Evolutionary conservation across 2,888 invertebrate genomes (phyloP), one percentile per base, ranked within the genome.

Genomic region (Drosophila kokeensis): DNA sequence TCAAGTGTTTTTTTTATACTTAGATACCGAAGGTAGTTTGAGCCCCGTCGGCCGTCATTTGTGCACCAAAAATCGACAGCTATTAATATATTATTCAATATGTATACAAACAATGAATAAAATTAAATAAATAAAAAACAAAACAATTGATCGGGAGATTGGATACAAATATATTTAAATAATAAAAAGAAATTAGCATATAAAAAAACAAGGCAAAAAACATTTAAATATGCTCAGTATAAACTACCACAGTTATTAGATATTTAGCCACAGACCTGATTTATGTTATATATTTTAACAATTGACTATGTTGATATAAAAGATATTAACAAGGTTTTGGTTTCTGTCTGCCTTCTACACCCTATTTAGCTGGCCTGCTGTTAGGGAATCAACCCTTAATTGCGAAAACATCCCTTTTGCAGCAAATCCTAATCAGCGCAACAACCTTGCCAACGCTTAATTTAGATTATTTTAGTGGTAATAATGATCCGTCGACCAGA

Each of bases 401-500:
- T 30, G 7, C 21, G 21, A 8, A 49, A 49, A 29, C 40, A 11
- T 13, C 18, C 18, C 6, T 54, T 2, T 27, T 18, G 27, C 36
- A 30, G 21, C 7, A 1, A 13, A n/a, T 21, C 2, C 10, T 32
- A 71, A 49, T 38, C 40, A 27, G 36, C 10, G 21, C 8, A 27
- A 21, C 34, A 50, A 40, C 49, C 2, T 18, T 50, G 36, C 62
- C 59, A 62, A 57, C 40, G 48, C 53, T 76, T 53, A 42, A 68
- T 52, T 65, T 64, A 21, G 32, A 40, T 55, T 64, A 38, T 42
- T 38, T 49, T 8, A 11, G 10, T 68, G 11, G 24, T 32, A 55
- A 42, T 61, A 69, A 76, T 69, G 80, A 59, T 59, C 64, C 29
- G 27, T 48, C 54, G 66, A 67, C 84, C 68, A 81, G 84, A 83